These are phyloP conservation scores for Coelopa pilipes DNA, from an alignment of 2,888 invertebrate genomes.

Conservation along the genomic window DNA sequence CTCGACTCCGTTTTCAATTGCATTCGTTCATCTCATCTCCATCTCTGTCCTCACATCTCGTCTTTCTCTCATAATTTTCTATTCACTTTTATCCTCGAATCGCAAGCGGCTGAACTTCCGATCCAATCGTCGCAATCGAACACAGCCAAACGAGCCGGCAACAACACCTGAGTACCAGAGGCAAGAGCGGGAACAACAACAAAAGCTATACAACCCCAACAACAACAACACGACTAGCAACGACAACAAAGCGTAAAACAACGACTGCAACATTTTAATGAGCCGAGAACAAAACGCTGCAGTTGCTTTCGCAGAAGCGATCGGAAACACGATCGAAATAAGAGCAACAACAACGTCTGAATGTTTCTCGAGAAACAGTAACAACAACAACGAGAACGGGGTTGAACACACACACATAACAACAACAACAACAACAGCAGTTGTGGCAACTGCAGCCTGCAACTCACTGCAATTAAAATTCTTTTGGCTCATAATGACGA, in stretches of 20 bases:
- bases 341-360: neutral
- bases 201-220: neutral
- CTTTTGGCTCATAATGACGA: slow-evolving; percentile 39
- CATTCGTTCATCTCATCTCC: too few species aligned
- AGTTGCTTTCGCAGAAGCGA: neutral
- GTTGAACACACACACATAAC: too few species aligned
- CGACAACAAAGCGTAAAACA: slow-evolving; percentile 12
- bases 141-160: too few species aligned
- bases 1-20: too few species aligned
- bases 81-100: too few species aligned
- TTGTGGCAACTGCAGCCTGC: slow-evolving; percentile 28
- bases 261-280: neutral
- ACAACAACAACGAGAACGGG: slow-evolving; percentile 7
- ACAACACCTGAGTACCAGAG: too few species aligned
- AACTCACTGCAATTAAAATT: slow-evolving; percentile 62
- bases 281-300: neutral
- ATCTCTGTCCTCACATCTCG: too few species aligned
- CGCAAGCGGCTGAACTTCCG: too few species aligned
- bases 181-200: too few species aligned
- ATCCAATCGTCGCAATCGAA: too few species aligned
- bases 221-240: too few species aligned
- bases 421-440: slow-evolving; percentile 32
- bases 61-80: too few species aligned
- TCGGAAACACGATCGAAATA: neutral
- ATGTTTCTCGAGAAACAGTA: neutral